phyloP scores from a whole-genome alignment of 2,113 vertebrate species.

The Zosterops hypoxanthus region DNA sequence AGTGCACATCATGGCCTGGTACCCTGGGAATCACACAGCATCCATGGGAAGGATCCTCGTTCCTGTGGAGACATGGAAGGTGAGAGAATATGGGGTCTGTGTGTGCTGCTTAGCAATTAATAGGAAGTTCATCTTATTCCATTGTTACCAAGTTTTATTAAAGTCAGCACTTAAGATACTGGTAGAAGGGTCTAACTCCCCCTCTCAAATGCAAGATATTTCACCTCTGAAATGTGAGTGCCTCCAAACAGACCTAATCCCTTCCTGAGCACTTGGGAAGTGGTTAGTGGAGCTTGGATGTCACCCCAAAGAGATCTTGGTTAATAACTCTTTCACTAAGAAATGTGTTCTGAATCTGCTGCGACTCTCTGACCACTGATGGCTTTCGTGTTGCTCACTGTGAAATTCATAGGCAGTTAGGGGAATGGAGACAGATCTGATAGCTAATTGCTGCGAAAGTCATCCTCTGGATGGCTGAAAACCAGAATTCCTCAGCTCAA shows the following conservation, averaged over 20 bases:
- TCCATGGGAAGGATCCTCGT: background rate
- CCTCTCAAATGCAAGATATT: background rate
- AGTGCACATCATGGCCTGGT: background rate
- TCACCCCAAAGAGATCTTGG: background rate
- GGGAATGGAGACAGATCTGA: background rate
- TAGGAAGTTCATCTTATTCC: background rate
- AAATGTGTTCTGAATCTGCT: slow-evolving; percentile 32
- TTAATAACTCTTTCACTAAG: background rate
- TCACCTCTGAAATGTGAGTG: background rate
- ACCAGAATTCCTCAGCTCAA: background rate
- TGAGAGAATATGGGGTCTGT: background rate
- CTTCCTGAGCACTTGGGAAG: background rate
- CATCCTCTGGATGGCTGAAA: background rate
- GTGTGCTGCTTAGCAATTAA: background rate
- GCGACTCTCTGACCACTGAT: slow-evolving; percentile 23
- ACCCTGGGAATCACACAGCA: background rate
- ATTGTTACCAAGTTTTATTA: background rate
- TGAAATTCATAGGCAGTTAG: slow-evolving; percentile 3
- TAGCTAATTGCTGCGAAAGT: slow-evolving; percentile 30
- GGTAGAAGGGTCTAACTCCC: background rate
- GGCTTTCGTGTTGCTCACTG: slow-evolving; percentile 1
- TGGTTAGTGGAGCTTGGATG: background rate
- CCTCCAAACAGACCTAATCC: background rate
- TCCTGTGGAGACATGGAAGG: background rate
- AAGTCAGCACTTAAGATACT: background rate